phyloP scores from a whole-genome alignment of 1,140 invertebrate species.

The Scaptomyza hsui region DNA sequence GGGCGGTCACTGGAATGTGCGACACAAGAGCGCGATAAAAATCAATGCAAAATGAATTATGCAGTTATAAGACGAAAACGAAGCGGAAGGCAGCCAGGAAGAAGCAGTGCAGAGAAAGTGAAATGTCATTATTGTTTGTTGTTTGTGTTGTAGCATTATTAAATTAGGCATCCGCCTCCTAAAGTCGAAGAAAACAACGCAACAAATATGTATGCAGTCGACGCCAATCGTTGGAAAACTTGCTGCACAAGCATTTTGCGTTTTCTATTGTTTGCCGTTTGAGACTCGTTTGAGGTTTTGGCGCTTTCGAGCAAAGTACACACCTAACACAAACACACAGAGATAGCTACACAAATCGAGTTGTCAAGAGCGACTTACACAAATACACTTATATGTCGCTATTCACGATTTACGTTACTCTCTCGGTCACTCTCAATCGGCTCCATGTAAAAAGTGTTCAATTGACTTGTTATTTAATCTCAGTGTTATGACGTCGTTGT shows the following conservation, averaged over 20 bases:
- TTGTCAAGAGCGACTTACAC: slow-evolving; percentile 54
- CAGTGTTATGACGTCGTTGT: slow-evolving; percentile 48
- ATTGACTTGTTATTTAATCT: slow-evolving; percentile 49
- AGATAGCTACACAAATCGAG: slow-evolving; percentile 15
- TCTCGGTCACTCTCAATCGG: slow-evolving; percentile 16
- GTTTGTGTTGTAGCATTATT: slow-evolving; percentile 50
- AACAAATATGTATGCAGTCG: slow-evolving; percentile 27
- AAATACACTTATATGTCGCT: slow-evolving; percentile 25
- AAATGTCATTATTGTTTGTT: slow-evolving; percentile 50
- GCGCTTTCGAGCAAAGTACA: slow-evolving; percentile 65
- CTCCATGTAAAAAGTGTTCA: slow-evolving; percentile 43
- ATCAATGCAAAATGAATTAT: slow-evolving; percentile 75
- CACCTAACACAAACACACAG: slow-evolving; percentile 32
- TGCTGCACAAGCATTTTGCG: slow-evolving; percentile 9
- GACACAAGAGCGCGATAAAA: slow-evolving; percentile 51
- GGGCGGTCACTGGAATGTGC: neutral
- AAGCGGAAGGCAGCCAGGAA: slow-evolving; percentile 6
- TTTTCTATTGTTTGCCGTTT: slow-evolving; percentile 42
- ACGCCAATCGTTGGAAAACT: slow-evolving; percentile 47
- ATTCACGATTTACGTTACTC: slow-evolving; percentile 24
- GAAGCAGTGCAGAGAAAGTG: slow-evolving; percentile 53
- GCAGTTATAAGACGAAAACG: slow-evolving; percentile 14
- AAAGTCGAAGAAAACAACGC: slow-evolving; percentile 15
- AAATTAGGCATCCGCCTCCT: slow-evolving; percentile 50
- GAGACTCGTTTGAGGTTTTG: slow-evolving; percentile 30